phyloP scores from a whole-genome alignment of 2,888 invertebrate species.

The Epinotia brunnichana region DNA sequence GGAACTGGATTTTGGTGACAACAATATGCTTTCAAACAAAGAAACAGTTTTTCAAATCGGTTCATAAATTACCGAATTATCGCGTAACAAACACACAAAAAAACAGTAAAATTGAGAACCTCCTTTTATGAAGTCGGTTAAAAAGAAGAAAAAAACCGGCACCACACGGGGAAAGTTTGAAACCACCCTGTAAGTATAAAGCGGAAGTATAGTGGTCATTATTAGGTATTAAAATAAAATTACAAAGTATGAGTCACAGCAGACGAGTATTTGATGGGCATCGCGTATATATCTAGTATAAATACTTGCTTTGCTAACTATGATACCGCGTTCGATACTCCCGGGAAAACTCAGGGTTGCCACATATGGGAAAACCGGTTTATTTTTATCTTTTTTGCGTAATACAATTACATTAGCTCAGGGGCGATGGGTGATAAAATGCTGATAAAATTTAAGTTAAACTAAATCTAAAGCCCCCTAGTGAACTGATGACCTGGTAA shows the following conservation, averaged over 20 bases:
- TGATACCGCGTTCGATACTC: conserved; percentile 53
- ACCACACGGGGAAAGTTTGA: no score
- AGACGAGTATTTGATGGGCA: conserved; percentile 29
- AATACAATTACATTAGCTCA: conserved; percentile 10
- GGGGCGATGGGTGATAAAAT: conserved; percentile 8
- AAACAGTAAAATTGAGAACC: no score
- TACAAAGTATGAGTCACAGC: conserved; percentile 40
- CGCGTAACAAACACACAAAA: no score
- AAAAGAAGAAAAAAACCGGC: no score
- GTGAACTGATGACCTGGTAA: no score
- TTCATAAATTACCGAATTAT: no score
- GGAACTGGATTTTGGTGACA: no score
- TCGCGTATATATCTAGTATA: conserved; percentile 43
- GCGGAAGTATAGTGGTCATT: conserved; percentile 5
- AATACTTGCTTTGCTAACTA: conserved; percentile 49
- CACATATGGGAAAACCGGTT: conserved; percentile 42
- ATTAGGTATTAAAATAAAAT: conserved; percentile 20
- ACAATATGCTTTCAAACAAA: no score
- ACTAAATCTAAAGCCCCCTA: no score
- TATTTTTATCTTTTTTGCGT: conserved; percentile 9
- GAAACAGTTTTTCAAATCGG: no score
- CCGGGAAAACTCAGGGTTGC: conserved; percentile 43
- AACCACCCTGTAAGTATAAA: not conserved
- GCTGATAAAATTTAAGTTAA: not conserved
- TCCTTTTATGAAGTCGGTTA: no score